Conservation (phyloP, 2,113 vertebrate species). For the Eurystomus gularis region DNA sequence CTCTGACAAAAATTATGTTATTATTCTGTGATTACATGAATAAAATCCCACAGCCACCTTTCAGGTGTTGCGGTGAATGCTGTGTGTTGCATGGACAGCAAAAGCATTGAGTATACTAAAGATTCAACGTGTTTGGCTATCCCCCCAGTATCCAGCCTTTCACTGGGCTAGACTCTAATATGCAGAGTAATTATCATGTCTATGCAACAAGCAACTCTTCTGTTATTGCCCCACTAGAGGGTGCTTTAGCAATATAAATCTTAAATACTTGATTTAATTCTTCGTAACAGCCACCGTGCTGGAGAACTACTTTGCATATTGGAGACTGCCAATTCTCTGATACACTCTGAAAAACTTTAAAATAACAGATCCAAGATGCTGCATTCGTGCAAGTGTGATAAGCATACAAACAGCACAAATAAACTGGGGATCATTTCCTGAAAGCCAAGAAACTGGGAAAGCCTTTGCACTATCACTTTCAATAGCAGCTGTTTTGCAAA, state of each 20-base stretch:
- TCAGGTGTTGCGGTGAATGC: not conserved
- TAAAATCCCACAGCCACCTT: not conserved
- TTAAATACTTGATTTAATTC: constrained; percentile 36
- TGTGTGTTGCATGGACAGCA: not conserved
- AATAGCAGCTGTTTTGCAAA: not conserved
- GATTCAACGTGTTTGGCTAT: not conserved
- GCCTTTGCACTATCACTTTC: not conserved
- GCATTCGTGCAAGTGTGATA: not conserved
- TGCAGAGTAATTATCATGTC: not conserved
- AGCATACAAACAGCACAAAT: not conserved
- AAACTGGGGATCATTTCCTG: not conserved
- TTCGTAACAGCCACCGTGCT: not conserved
- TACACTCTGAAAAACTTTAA: not conserved
- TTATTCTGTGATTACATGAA: not conserved
- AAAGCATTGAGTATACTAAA: not conserved
- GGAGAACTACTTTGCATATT: not conserved
- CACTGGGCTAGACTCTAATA: not conserved
- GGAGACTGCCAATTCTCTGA: not conserved
- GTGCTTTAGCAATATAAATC: constrained; percentile 78
- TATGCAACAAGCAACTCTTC: constrained; percentile 26
- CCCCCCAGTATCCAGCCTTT: not conserved
- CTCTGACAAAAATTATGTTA: not conserved
- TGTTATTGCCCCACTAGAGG: constrained; percentile 76
- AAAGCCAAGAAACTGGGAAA: not conserved
- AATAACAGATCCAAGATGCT: not conserved